A percentile compares a stretch with the other conserved stretches of the same genome.
phyloP scores from a whole-genome alignment of 1,140 invertebrate species.

The Pseudomyrmex flavicornis region DNA sequence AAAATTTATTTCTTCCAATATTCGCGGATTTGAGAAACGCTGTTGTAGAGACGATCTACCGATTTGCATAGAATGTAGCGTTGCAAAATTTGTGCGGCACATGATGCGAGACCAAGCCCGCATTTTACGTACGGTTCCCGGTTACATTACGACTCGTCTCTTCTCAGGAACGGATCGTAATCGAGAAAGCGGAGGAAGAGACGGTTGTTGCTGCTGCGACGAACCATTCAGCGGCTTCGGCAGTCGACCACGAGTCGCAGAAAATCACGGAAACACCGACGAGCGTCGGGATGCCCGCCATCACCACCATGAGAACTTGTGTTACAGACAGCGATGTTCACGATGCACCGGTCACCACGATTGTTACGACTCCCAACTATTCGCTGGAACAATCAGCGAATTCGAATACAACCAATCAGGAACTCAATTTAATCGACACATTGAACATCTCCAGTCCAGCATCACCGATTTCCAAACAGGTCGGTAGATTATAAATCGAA shows the following conservation, averaged over 20 bases:
- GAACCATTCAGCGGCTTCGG: constrained; percentile 66
- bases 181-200: constrained; percentile 74
- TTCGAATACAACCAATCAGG: constrained; percentile 62
- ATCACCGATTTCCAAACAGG: constrained; percentile 79
- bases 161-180: constrained; percentile 79
- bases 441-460: constrained; percentile 75
- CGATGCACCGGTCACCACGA: constrained; percentile 43
- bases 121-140: constrained; percentile 46
- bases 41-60: constrained; percentile 39
- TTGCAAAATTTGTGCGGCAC: constrained; percentile 80
- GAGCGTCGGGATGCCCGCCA: constrained; percentile 43
- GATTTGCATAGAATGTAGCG: constrained; percentile 84
- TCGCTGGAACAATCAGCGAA: constrained; percentile 67
- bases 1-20: background rate
- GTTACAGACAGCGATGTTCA: constrained; percentile 51
- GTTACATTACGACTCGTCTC: constrained; percentile 64
- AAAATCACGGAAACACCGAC: constrained; percentile 61
- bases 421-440: constrained; percentile 40
- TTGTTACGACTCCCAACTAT: background rate
- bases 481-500: constrained; percentile 56
- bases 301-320: constrained; percentile 22
- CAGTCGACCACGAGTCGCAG: constrained; percentile 75
- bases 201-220: constrained; percentile 50
- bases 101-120: constrained; percentile 53
- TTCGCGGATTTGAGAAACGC: constrained; percentile 74